Base-by-base conservation (phyloP, 2,888 invertebrate genomes). In the Leptogaster cylindrica region DNA sequence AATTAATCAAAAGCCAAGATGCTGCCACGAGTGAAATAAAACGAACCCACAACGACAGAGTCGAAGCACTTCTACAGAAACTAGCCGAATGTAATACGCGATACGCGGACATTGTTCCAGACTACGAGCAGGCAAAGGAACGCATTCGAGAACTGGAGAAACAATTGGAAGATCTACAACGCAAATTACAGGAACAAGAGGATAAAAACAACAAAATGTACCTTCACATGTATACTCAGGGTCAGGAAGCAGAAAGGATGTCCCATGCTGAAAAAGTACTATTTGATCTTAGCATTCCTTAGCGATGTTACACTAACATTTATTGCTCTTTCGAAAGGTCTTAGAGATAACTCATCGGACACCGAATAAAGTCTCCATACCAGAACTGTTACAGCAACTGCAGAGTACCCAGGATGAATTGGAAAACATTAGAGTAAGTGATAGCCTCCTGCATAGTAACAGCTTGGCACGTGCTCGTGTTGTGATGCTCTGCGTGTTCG, bases 331-430 rank as follows among this genome's bases (percentile, higher is more conserved):
- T 27, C 10, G 7, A 33, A 50, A 81, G 80, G 79, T 79, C 48
- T 70, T 80, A 71, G 81, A 80, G 79, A 66, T 79, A 82, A 88
- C 86, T 76, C 84, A 85, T 73, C 84, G 86, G 73, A 85, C 86
- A 75, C 85, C 87, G 67, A 87, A 84, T 75, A 85, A 90, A 77
- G 88, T 91, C 73, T 90, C 92, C 51, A 90, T 92, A 72, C 89
- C 91, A 74, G 91, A 93, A 79, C 84, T 93, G 74, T 83, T 93
- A 75, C 89, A 90, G 78, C 91, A 93, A 81, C 83, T 93, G 76
- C 90, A 92, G 82, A 88, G 90, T 73, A 92, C 93, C 25, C 91
- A 92, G 83, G 89, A 88, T 39, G 93, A 93, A 83, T 85, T 93
- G 81, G 92, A 93, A 81, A 92, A 91, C 82, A 87, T 93, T 77